A percentile compares a stretch with the other conserved stretches of the same genome.
phyloP scores from a whole-genome alignment of 2,797 vertebrate genomes.

The Threskiornis aethiopicus region DNA sequence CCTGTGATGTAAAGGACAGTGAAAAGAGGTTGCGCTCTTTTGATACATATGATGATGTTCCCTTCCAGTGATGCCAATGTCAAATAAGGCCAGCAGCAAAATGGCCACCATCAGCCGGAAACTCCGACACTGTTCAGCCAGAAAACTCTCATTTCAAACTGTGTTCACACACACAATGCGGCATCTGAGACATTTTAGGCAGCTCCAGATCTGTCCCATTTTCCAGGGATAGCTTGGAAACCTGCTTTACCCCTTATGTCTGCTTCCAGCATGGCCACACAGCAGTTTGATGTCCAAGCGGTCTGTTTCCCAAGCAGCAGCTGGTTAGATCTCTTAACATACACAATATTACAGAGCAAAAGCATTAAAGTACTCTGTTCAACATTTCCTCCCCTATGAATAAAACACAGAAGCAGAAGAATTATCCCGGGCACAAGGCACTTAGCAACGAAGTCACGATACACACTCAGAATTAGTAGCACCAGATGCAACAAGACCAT shows the following conservation, averaged over 20 bases:
- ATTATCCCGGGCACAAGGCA: neutral
- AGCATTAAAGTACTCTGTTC: neutral
- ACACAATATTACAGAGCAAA: neutral
- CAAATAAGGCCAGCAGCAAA: neutral
- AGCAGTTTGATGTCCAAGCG: neutral
- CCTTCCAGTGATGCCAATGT: neutral
- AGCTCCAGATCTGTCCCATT: neutral
- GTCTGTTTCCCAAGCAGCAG: neutral
- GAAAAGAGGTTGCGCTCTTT: neutral
- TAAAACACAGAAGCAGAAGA: neutral
- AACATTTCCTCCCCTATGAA: accelerated
- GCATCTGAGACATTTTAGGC: neutral
- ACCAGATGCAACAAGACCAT: neutral
- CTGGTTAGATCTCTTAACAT: neutral
- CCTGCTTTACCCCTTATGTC: neutral
- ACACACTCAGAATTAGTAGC: neutral
- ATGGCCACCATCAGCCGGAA: neutral
- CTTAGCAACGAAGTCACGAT: neutral
- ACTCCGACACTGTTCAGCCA: neutral
- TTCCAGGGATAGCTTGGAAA: neutral
- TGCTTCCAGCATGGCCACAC: neutral
- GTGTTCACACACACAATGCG: accelerated
- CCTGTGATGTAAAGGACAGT: neutral
- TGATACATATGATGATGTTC: neutral
- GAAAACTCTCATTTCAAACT: neutral